Conservation (phyloP, 1,140 invertebrate species). For the Pentalonia nigronervosa region DNA sequence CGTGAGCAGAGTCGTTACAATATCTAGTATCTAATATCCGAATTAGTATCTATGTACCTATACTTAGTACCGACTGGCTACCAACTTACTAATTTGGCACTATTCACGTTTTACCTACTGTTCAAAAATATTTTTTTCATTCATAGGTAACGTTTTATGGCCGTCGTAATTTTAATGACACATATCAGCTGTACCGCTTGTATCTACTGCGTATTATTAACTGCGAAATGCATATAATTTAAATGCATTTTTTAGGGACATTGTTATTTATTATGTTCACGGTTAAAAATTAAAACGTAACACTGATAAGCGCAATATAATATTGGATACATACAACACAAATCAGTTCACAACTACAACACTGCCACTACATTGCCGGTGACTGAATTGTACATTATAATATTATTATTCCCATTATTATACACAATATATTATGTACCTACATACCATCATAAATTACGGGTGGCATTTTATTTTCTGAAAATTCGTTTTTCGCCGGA, state of each 20-base stretch:
- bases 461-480: background rate
- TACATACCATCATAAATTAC: background rate
- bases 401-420: background rate
- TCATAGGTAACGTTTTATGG: background rate
- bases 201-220: background rate
- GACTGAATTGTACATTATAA: background rate
- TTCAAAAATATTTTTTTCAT: background rate
- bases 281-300: background rate
- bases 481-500: background rate
- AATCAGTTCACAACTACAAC: background rate
- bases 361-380: background rate
- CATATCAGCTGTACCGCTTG: too few species aligned
- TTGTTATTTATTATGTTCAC: background rate
- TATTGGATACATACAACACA: background rate
- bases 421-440: background rate
- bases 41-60: too few species aligned
- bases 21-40: background rate
- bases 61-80: background rate
- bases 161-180: background rate
- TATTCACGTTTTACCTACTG: background rate
- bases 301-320: background rate
- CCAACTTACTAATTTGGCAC: background rate
- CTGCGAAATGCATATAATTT: background rate
- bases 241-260: background rate
- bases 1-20: background rate